Conservation (phyloP, 2,797 vertebrate species). For the Sebastes kiyomatsui region DNA sequence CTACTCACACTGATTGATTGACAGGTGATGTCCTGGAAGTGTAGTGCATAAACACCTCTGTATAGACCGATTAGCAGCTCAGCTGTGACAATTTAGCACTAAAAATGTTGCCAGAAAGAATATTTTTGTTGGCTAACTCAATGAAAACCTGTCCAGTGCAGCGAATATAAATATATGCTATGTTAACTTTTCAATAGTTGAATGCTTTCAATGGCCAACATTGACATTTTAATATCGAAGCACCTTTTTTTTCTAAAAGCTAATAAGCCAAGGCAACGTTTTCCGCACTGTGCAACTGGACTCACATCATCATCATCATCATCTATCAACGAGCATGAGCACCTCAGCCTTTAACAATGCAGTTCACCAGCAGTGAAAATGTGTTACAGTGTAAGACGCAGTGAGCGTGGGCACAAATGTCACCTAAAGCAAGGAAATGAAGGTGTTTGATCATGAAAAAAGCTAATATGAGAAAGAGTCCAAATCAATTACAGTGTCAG, state of each 20-base stretch:
- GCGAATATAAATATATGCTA: background rate
- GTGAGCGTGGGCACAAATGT: background rate
- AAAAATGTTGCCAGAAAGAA: background rate
- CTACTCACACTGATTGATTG: constrained; percentile 1
- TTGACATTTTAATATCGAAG: background rate
- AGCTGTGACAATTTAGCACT: background rate
- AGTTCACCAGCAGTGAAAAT: background rate
- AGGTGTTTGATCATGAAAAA: background rate
- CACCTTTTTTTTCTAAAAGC: background rate
- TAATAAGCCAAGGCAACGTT: background rate
- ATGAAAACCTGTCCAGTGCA: background rate
- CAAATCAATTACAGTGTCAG: background rate
- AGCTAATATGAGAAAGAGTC: background rate
- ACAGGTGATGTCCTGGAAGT: constrained; percentile 11
- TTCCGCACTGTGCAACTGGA: background rate
- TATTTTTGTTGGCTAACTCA: background rate
- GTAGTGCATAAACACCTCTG: constrained; percentile 1
- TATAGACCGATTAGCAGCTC: background rate
- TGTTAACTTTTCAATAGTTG: too few relatives aligned
- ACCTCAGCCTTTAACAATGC: background rate
- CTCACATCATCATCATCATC: background rate
- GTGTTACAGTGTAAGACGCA: background rate
- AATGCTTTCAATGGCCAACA: background rate
- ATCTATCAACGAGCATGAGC: background rate
- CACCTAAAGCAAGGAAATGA: background rate